Percentiles rank a stretch among this genome's conserved stretches.
Evolutionary conservation across 2,888 invertebrate genomes (phyloP).

Genomic region (Ochropleura leucogaster): DNA sequence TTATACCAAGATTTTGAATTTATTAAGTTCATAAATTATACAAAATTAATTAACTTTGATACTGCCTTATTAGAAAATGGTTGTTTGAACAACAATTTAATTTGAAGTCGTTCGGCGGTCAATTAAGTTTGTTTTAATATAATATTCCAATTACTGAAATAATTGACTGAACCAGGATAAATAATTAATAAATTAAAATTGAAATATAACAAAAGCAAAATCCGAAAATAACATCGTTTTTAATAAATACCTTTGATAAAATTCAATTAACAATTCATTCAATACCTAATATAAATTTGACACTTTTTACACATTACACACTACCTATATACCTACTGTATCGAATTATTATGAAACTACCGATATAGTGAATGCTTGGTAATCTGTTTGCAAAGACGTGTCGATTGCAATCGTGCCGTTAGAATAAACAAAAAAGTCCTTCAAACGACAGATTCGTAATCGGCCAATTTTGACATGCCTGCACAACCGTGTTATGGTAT

Average conservation of each 20-base stretch:
- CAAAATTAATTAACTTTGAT: conserved; percentile 30
- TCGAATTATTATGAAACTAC: not conserved
- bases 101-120: conserved; percentile 8
- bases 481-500: too few relatives aligned
- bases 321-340: not conserved
- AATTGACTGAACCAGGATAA: not conserved
- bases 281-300: not conserved
- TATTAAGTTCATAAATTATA: conserved; percentile 21
- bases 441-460: too few relatives aligned
- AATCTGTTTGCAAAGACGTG: not conserved
- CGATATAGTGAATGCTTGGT: not conserved
- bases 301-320: not conserved
- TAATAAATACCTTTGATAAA: not conserved
- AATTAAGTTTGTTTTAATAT: conserved; percentile 11
- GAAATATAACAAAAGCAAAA: not conserved
- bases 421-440: too few relatives aligned
- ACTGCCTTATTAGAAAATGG: not conserved
- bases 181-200: not conserved
- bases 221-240: not conserved
- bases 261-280: not conserved
- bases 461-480: too few relatives aligned
- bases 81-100: conserved; percentile 23
- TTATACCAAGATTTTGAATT: conserved; percentile 6
- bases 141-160: conserved; percentile 9
- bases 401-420: not conserved